A percentile compares a stretch with the other conserved stretches of the same genome.
phyloP scores from a whole-genome alignment of 64 coral and sea anemone genomes.

The Porites australiensis region DNA sequence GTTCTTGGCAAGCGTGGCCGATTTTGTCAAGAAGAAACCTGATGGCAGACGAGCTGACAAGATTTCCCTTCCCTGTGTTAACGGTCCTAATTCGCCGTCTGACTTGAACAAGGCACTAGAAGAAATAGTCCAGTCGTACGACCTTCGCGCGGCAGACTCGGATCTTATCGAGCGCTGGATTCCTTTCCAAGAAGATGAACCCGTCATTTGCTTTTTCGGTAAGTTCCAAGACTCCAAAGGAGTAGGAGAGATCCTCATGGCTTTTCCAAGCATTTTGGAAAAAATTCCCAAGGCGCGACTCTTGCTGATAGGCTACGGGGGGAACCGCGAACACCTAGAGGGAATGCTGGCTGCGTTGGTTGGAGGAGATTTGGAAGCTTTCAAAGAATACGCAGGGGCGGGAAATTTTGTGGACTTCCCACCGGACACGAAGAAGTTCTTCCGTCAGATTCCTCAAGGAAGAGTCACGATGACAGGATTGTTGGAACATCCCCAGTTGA shows the following conservation, averaged over 20 bases:
- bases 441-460: constrained; percentile 67
- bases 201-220: constrained; percentile 90
- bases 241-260: constrained; percentile 84
- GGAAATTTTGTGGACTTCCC: constrained; percentile 92
- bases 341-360: constrained; percentile 79
- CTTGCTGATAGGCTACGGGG: constrained; percentile 86
- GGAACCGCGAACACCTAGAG: constrained; percentile 91
- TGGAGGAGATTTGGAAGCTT: constrained; percentile 83
- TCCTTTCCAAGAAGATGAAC: constrained; percentile 77
- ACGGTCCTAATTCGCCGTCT: neutral
- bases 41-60: constrained; percentile 59
- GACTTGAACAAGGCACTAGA: constrained; percentile 65
- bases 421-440: constrained; percentile 60
- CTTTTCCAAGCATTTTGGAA: constrained; percentile 81
- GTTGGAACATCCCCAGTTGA: constrained; percentile 87
- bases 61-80: constrained; percentile 25
- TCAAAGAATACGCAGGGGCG: constrained; percentile 83
- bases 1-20: constrained; percentile 73
- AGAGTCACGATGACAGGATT: constrained; percentile 89
- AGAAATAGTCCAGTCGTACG: constrained; percentile 74
- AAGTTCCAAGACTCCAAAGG: constrained; percentile 95
- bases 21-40: constrained; percentile 80
- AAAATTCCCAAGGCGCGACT: constrained; percentile 76
- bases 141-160: constrained; percentile 84
- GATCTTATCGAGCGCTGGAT: constrained; percentile 87